Base-by-base conservation (phyloP, 2,888 invertebrate genomes). In the Julus scanicus region DNA sequence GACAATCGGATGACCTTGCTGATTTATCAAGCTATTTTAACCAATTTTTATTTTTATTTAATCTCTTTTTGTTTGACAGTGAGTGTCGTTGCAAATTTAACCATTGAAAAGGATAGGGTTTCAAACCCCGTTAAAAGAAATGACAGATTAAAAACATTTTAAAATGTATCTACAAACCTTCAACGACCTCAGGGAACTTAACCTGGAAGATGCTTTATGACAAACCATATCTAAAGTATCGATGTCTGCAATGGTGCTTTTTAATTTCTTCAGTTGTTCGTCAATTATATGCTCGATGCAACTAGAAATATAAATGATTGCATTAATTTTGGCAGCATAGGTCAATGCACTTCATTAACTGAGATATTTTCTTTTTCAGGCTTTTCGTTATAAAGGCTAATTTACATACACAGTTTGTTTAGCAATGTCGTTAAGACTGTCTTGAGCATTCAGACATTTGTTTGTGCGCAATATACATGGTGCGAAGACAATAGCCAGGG, bases 401-500 rank as follows among this genome's bases (percentile, higher is more conserved):
- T 8, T n/a, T 84, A 83, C 92, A 91, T 91, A 93, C 93, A 95
- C 94, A 87, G 97, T 97, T 92, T 97, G 97, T 87, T 96, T 95
- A 90, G 96, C 95, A 91, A 98, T 97, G 93, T 98, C 97, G 91
- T 95, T 95, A 90, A 98, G 94, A 91, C 97, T 96, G 92, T 97
- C 97, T 93, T 98, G 98, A 87, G 98, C 98, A 85, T 97, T 97
- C 90, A 97, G 94, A 89, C 95, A 93, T 92, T 97, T 95, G 93
- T 96, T 96, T 90, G 97, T 97, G 91, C 98, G 94, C 90, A 98
- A 93, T 89, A 98, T 96, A 92, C 98, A 98, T 86, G 98, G 98
- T 84, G 98, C 98, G 93, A 98, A 98, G 90, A 98, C 97, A 90
- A 98, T 97, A 87, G 98, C 97, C 90, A 98, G 93, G 88, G 97